Conservation (phyloP, 2,888 invertebrate species). For the Callinectes sapidus region DNA sequence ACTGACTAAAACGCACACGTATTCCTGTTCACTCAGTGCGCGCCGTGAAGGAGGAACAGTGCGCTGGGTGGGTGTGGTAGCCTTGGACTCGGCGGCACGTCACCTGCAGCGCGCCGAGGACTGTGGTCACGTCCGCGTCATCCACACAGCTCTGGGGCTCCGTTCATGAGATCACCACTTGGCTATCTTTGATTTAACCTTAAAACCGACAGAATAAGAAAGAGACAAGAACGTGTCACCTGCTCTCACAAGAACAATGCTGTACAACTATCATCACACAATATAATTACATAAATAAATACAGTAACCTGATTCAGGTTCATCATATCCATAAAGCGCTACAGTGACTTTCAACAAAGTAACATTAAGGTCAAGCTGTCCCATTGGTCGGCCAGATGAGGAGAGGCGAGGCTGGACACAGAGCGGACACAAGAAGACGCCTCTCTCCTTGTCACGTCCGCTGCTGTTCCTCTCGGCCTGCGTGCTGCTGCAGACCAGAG, state of each 20-base stretch:
- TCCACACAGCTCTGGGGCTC: constrained; percentile 47
- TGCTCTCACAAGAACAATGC: constrained; percentile 56
- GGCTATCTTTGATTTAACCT: constrained; percentile 46
- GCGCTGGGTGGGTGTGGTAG: not conserved
- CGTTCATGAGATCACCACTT: constrained; percentile 68
- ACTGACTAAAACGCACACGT: constrained; percentile 14
- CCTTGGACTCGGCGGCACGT: not conserved
- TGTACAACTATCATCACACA: constrained; percentile 64
- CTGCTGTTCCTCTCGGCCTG: not conserved
- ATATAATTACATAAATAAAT: constrained; percentile 71
- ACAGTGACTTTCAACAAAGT: constrained; percentile 61
- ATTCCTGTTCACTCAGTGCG: not conserved
- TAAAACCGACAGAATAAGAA: constrained; percentile 52
- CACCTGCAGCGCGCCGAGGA: not conserved
- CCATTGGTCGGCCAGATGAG: constrained; percentile 39
- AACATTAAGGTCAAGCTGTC: constrained; percentile 7
- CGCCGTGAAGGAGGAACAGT: not conserved
- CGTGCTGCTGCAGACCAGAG: not conserved
- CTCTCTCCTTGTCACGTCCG: not conserved
- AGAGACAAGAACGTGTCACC: constrained; percentile 56
- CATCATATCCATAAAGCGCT: constrained; percentile 48
- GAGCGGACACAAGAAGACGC: constrained; percentile 9
- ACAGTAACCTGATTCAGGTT: constrained; percentile 70
- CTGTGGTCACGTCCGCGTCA: constrained; percentile 34
- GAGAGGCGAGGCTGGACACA: constrained; percentile 25